These are phyloP conservation scores for Cephus cinctus DNA, from an alignment of 1,140 invertebrate species.

Conservation along the genomic window DNA sequence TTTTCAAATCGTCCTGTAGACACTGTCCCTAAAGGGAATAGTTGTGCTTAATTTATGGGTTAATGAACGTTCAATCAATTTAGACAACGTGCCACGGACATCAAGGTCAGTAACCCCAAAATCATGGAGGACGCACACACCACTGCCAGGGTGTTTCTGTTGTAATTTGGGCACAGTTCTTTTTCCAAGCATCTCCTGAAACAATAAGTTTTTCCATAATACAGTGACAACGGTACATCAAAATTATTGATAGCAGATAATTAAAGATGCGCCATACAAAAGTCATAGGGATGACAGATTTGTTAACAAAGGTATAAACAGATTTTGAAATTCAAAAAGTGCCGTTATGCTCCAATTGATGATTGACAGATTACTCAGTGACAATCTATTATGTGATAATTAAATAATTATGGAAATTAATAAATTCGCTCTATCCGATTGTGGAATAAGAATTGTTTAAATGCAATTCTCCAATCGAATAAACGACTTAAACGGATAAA, in stretches of 20 bases:
- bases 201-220: constrained; percentile 6
- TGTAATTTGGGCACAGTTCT: constrained; percentile 70
- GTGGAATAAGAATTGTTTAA: constrained; percentile 10
- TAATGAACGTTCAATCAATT: too few species aligned
- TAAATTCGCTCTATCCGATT: background rate
- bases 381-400: constrained; percentile 2
- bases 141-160: constrained; percentile 72
- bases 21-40: too few species aligned
- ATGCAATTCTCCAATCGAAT: background rate
- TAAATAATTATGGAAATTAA: background rate
- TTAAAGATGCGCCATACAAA: too few species aligned
- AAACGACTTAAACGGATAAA: too few species aligned
- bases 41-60: too few species aligned
- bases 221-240: too few species aligned
- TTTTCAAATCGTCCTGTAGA: too few species aligned
- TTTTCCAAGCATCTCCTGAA: constrained; percentile 67
- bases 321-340: constrained; percentile 1
- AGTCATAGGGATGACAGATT: too few species aligned
- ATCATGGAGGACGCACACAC: constrained; percentile 73
- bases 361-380: constrained; percentile 15
- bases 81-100: constrained; percentile 34
- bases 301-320: too few species aligned
- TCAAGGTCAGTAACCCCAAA: constrained; percentile 64
- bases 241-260: too few species aligned
- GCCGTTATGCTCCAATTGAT: constrained; percentile 1